Evolutionary conservation across 2,113 vertebrate genomes (phyloP).

Genomic region (Lynx canadensis): DNA sequence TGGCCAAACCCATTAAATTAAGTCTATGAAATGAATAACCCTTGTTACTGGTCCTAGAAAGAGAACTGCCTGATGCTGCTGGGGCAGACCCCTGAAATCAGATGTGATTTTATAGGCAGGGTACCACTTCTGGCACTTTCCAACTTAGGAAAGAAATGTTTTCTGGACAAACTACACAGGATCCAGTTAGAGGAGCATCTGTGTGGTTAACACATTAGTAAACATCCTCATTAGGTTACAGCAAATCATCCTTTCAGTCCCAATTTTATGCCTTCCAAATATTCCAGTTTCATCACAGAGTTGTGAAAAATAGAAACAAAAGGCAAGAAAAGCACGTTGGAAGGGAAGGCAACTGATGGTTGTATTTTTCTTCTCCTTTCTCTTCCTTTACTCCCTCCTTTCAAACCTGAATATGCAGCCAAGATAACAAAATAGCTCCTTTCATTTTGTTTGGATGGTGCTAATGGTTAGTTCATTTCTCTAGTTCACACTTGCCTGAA

Average conservation of each 20-base stretch:
- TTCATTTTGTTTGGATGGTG: conserved; percentile 58
- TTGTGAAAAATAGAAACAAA: conserved; percentile 14
- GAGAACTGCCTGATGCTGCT: not conserved
- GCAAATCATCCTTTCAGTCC: conserved; percentile 18
- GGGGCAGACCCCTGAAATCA: not conserved
- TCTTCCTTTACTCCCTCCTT: not conserved
- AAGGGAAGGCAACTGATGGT: not conserved
- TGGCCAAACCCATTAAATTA: not conserved
- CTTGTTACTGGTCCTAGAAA: not conserved
- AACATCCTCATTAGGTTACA: not conserved
- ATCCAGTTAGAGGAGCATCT: not conserved
- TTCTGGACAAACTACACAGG: not conserved
- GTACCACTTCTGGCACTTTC: not conserved
- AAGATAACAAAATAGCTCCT: conserved; percentile 31
- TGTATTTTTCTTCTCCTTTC: not conserved
- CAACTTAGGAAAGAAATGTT: conserved; percentile 29
- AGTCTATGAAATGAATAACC: not conserved
- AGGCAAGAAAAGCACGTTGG: not conserved
- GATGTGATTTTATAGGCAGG: not conserved
- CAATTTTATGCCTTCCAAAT: conserved; percentile 27
- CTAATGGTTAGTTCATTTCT: conserved; percentile 72
- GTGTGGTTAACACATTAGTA: not conserved
- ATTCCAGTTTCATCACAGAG: conserved; percentile 47
- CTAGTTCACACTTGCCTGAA: conserved; percentile 60
- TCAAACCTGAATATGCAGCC: conserved; percentile 50